Percentiles rank a stretch among this genome's conserved stretches.
These are phyloP conservation scores for Drosophila subobscura DNA, from an alignment of 1,140 invertebrate genomes.

Conservation along the genomic window DNA sequence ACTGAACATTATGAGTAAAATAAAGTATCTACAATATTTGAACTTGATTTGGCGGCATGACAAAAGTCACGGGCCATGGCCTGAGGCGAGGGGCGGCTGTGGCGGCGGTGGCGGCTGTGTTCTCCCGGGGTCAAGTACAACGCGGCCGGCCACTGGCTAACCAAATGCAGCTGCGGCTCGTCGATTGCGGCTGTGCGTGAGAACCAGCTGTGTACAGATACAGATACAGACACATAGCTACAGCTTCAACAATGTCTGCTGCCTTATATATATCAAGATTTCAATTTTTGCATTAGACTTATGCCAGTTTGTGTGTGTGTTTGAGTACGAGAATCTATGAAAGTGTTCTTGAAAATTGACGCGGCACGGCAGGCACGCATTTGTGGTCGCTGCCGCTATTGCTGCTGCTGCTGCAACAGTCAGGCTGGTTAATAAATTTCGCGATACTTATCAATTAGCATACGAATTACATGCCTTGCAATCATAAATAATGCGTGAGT, in stretches of 20 bases:
- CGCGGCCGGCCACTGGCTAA: slow-evolving; percentile 40
- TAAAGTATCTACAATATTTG: slow-evolving; percentile 64
- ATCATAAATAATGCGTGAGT: slow-evolving; percentile 83
- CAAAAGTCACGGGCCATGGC: slow-evolving; percentile 63
- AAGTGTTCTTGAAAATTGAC: slow-evolving; percentile 74
- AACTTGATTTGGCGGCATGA: slow-evolving; percentile 71
- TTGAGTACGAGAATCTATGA: slow-evolving; percentile 17
- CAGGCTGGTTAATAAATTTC: slow-evolving; percentile 80
- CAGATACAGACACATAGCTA: slow-evolving; percentile 19
- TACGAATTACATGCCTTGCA: slow-evolving; percentile 83
- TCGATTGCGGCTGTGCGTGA: slow-evolving; percentile 62
- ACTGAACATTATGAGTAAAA: slow-evolving; percentile 29
- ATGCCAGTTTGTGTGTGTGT: neutral
- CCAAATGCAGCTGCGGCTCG: slow-evolving; percentile 70
- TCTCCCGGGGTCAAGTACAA: slow-evolving; percentile 53
- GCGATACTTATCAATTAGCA: slow-evolving; percentile 83
- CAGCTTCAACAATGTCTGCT: slow-evolving; percentile 22
- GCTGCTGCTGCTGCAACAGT: slow-evolving; percentile 16
- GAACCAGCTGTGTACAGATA: slow-evolving; percentile 60
- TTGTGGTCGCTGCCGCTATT: slow-evolving; percentile 46
- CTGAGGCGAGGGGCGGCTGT: slow-evolving; percentile 36
- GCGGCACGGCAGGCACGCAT: slow-evolving; percentile 76
- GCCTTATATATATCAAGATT: slow-evolving; percentile 82
- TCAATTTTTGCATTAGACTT: slow-evolving; percentile 72
- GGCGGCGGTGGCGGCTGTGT: slow-evolving; percentile 31